These are phyloP conservation scores for Parnassius apollo DNA, from an alignment of 2,888 invertebrate genomes.

Conservation along the genomic window DNA sequence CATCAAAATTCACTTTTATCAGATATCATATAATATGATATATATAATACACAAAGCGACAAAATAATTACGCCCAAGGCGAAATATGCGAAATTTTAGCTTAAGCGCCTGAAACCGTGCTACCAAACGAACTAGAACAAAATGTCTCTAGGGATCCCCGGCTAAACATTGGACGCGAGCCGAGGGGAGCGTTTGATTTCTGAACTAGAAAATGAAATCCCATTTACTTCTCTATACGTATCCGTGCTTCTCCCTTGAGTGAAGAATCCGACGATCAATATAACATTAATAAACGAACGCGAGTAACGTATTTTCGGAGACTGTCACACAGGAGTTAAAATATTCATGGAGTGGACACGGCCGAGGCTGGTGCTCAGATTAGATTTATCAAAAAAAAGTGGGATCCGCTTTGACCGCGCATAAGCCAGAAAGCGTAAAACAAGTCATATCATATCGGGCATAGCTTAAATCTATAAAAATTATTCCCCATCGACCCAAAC, in stretches of 20 bases:
- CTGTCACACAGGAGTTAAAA: conserved; percentile 66
- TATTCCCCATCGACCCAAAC: conserved; percentile 36
- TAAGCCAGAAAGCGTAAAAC: conserved; percentile 47
- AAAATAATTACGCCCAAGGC: conserved; percentile 58
- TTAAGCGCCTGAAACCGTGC: conserved; percentile 36
- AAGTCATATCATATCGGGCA: conserved; percentile 46
- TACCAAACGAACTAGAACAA: conserved; percentile 51
- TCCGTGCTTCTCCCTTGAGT: conserved; percentile 48
- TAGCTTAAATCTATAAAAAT: conserved; percentile 38
- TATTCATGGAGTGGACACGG: conserved; percentile 69
- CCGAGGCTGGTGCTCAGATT: conserved; percentile 55
- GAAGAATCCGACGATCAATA: conserved; percentile 52
- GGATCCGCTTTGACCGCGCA: conserved; percentile 45
- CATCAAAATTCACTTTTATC: too few relatives aligned
- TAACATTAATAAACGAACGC: conserved; percentile 71
- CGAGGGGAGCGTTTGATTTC: conserved; percentile 66
- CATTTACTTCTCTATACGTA: conserved; percentile 58
- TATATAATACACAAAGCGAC: too few relatives aligned
- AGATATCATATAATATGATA: too few relatives aligned
- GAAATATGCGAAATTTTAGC: conserved; percentile 31
- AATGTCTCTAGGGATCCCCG: conserved; percentile 50
- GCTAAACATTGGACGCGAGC: conserved; percentile 51
- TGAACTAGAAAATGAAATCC: conserved; percentile 77
- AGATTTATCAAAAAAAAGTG: conserved; percentile 53
- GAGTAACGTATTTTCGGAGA: conserved; percentile 59